Base-by-base conservation (phyloP, 2,797 vertebrate species). In the Macropodus opercularis region DNA sequence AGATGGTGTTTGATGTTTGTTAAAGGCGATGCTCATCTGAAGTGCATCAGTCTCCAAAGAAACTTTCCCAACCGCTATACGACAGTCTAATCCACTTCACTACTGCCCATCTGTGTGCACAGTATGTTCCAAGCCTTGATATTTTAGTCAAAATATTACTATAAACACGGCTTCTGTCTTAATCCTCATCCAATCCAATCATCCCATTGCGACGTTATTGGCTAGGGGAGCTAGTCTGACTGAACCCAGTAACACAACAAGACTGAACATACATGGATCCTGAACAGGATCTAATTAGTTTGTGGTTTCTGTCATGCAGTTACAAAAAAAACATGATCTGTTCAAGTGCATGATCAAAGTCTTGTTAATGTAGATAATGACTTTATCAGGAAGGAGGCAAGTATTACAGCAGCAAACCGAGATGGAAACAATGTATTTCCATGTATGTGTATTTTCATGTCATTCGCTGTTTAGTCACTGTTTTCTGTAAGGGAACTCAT, bases 41-140 rank as follows among this genome's bases (percentile, higher is more conserved):
- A 42, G 49, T 65, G 35, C 39, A 46, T 18, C 41, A 52, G 47
- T 63, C 49, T 56, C 58, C 21, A 47, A 24, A 46, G 40, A 53
- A 55, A 69, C 31, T 54, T 74, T 31, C 50, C 41, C 34, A 44
- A 44, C 42, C 22, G 41, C 43, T 50, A n/a, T n/a, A 42, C 18
- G 39, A 23, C 47, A 46, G 48, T 56, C 9, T 55, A 51, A 69
- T 78, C 77, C 58, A 50, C 54, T 75, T 61, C 19, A 59, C 52
- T 9, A 14, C 40, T 17, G 32, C 32, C 63, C 72, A 77, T 72
- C 72, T 79, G 78, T 60, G 40, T 65, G 36, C 52, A 51, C 53
- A 41, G 36, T 27, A 21, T 63, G 24, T 70, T 74, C 57, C 34
- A 72, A 58, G 54, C 14, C 21, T 12, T 51, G 19, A 14, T 29